Conservation (phyloP, 2,113 vertebrate species). For the Micromys minutus region DNA sequence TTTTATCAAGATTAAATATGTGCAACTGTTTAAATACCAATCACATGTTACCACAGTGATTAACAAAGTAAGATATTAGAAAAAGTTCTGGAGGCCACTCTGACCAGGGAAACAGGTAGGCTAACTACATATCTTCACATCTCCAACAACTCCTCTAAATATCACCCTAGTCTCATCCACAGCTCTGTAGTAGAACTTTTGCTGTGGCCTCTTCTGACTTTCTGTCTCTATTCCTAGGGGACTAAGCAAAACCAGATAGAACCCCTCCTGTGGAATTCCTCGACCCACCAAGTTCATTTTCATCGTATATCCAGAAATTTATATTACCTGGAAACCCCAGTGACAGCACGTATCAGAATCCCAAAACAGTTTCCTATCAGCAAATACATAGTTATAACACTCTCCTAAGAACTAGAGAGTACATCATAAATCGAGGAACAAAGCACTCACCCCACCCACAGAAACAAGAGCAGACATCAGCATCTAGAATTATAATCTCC, state of each 20-base stretch:
- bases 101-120: background rate
- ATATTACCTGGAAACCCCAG: background rate
- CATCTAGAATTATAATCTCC: no score
- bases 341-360: background rate
- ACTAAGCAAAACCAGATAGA: background rate
- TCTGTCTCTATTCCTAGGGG: background rate
- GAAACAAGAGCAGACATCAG: no score
- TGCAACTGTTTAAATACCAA: background rate
- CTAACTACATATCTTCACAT: background rate
- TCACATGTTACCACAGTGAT: background rate
- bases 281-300: background rate
- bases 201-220: no score
- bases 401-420: no score
- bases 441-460: no score
- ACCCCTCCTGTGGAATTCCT: background rate
- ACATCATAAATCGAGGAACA: no score
- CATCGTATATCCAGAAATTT: background rate
- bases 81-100: constrained; percentile 29
- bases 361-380: background rate
- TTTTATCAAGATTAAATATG: constrained; percentile 19
- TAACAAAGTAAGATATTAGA: background rate
- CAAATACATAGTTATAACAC: background rate
- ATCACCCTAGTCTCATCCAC: background rate
- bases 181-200: background rate
- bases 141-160: background rate